Percentiles rank a stretch among this genome's conserved stretches.
Evolutionary conservation across 2,113 vertebrate species (phyloP).

Genomic region (Sarotherodon lohbergeri): DNA sequence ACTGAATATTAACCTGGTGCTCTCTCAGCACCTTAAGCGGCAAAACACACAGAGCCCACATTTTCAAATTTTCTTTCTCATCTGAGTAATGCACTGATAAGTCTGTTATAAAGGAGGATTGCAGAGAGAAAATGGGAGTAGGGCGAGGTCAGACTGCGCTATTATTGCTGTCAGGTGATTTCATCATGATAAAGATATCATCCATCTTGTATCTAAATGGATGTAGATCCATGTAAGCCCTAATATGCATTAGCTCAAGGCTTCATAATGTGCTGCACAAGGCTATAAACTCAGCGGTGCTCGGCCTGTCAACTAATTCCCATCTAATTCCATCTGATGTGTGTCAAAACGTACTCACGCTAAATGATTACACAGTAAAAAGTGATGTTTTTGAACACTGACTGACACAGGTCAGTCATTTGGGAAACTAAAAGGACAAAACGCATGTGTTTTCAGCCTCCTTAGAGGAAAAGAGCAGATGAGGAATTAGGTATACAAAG

Average conservation of each 20-base stretch:
- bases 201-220: constrained; percentile 34
- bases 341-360: neutral
- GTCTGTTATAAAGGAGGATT: constrained; percentile 16
- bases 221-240: constrained; percentile 6
- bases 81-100: constrained; percentile 23
- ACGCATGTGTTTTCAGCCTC: neutral
- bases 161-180: constrained; percentile 27
- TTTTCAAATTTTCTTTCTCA: constrained; percentile 34
- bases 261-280: constrained; percentile 5
- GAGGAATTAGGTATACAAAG: neutral
- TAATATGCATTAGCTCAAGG: constrained; percentile 22
- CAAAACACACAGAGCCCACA: constrained; percentile 16
- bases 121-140: constrained; percentile 3
- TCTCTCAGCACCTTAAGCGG: constrained; percentile 35
- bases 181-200: constrained; percentile 36
- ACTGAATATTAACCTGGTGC: constrained; percentile 57
- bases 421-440: neutral
- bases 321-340: neutral
- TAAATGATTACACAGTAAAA: neutral
- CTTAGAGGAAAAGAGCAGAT: neutral
- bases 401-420: neutral
- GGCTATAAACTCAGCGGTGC: constrained; percentile 7
- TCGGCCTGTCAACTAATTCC: neutral
- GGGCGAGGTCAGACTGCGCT: neutral
- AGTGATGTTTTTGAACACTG: neutral